Percentiles rank a stretch among this genome's conserved stretches.
Conservation (phyloP, 2,888 invertebrate genomes). For the Rhagium mordax region DNA sequence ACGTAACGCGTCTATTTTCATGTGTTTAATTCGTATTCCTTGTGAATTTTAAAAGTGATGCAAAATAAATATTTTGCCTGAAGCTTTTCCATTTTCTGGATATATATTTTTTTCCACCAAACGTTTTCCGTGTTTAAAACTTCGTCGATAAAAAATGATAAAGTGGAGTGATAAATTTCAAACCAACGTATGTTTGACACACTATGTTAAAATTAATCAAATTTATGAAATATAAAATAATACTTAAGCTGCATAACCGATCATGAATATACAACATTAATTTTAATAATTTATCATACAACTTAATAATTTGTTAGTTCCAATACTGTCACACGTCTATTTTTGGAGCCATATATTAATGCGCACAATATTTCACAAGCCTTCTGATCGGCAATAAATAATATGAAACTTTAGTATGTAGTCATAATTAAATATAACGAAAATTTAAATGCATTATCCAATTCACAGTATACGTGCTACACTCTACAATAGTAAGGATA, state of each 20-base stretch:
- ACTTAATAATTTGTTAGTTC: no score
- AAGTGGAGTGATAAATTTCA: neutral
- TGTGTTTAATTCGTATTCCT: neutral
- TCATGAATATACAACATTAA: no score
- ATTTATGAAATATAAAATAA: neutral
- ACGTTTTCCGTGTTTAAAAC: neutral
- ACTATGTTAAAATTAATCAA: neutral
- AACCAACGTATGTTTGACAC: neutral
- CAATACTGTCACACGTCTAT: no score
- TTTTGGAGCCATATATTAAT: no score
- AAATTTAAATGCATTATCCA: no score
- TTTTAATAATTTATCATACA: no score
- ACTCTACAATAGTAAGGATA: no score
- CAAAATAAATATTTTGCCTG: neutral
- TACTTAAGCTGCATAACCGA: neutral
- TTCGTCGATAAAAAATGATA: slow-evolving; percentile 3
- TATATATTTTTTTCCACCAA: neutral
- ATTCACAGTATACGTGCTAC: no score
- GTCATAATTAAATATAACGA: no score
- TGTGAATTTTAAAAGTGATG: neutral
- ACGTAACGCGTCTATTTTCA: neutral
- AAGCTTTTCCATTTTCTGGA: neutral
- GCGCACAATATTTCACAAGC: no score
- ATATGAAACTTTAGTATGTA: no score
- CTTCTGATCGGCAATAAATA: no score